Evolutionary conservation across 2,113 vertebrate genomes (phyloP), one percentile per base, ranked within the genome.

Genomic region (Oryzias javanicus): DNA sequence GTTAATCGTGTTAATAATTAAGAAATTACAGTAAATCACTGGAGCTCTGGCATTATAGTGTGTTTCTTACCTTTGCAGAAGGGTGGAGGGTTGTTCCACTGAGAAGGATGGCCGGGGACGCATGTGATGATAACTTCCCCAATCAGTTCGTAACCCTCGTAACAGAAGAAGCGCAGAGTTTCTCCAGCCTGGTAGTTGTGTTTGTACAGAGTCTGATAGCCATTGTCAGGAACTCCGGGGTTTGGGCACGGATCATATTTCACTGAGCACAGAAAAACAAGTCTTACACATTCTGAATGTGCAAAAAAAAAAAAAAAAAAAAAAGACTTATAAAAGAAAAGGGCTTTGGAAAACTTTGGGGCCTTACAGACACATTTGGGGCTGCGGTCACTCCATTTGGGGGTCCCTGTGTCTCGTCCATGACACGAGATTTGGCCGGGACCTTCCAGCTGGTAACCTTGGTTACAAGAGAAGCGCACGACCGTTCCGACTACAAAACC

Each of bases 361-460:
- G 19, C 94, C 95, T 94, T 82, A 97, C 95, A 89, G 89, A 96
- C 94, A 88, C 95, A 97, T 64, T 95, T 95, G 8, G 95, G 95
- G 74, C 93, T 93, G 51, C 93, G 92, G 82, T 95, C 95, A 1
- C 95, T 97, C 95, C 95, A 96, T 74, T 95, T 96, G 35, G 95
- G 95, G 14, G 92, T 95, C 27, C 93, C 94, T 0, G 94, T 95
- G 87, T 96, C 95, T 16, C 94, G 90, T 29, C 91, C 94, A 17
- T 94, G 93, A 88, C 95, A 97, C 25, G 94, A 94, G 71, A 97
- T 94, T 14, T 93, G 90, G 4, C 89, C 90, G 1, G 93, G 93
- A 17, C 95, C 95, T 60, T 97, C 94, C 42, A 96, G 86, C 42
- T 94, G 92, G 50, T 97, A 96, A 46, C 95, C 95, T 5, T 94